Percentiles rank a stretch among this genome's conserved stretches.
phyloP scores from a whole-genome alignment of 2,113 vertebrate genomes.

The Megaceryle torquata region DNA sequence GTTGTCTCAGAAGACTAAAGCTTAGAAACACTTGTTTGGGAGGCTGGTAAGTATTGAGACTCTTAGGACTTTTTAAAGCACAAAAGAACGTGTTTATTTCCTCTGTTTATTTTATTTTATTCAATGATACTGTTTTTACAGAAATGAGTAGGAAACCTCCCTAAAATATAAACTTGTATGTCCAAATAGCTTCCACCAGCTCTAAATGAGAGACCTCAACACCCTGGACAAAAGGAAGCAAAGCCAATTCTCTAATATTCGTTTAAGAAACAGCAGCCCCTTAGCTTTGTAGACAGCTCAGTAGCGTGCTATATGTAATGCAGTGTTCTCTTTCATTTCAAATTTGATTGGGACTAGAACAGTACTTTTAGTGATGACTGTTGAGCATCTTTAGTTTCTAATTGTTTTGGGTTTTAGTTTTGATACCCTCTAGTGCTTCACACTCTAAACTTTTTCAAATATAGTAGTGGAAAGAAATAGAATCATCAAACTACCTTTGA shows the following conservation, averaged over 20 bases:
- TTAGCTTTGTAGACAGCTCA: neutral
- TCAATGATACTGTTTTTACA: neutral
- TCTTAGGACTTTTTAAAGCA: neutral
- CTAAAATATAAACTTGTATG: slow-evolving; percentile 95
- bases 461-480: neutral
- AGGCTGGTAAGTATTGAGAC: neutral
- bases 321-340: neutral
- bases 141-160: slow-evolving; percentile 90
- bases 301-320: neutral
- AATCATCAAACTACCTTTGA: neutral
- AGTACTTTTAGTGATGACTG: neutral
- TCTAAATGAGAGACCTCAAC: slow-evolving; percentile 97
- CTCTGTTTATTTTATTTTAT: neutral
- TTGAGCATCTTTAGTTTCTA: neutral
- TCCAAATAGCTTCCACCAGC: slow-evolving; percentile 98
- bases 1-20: neutral
- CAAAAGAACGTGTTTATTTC: neutral
- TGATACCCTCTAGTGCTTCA: neutral
- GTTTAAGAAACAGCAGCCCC: neutral
- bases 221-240: slow-evolving; percentile 78
- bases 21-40: neutral
- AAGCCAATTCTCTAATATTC: neutral
- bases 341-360: neutral
- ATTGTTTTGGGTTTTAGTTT: neutral
- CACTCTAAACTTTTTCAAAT: neutral